Evolutionary conservation across 1,140 invertebrate species (phyloP), one percentile per base, ranked within the genome.

Genomic region (Nasonia vitripennis): DNA sequence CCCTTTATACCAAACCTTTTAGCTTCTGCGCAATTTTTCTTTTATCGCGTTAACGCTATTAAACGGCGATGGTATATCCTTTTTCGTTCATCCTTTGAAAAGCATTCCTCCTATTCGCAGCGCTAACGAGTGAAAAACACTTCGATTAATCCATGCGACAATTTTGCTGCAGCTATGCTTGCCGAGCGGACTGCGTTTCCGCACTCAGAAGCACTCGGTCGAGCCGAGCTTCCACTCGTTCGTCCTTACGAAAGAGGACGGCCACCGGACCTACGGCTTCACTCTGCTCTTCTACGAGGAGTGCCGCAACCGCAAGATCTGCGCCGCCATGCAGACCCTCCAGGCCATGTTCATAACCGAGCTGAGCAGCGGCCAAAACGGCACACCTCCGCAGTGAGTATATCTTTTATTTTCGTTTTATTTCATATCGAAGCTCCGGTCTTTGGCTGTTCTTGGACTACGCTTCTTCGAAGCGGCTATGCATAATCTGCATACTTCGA

Each of bases 201-300:
- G 97, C 80, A 99, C 98, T 6, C 98, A 99, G 92, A 98, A 98
- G 92, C 97, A 99, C 92, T 95, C 96, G 74, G 95, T 98, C 86
- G 96, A 97, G 87, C 97, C 98, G 20, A 95, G 95, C 87, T 99
- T 99, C 94, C 99, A 99, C 93, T 98, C 98, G 75, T 99, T 99
- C 94, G 95, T 99, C 11, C 98, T 99, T 71, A 99, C 99, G 27
- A 95, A 97, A 90, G 98, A 99, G 94, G 98, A 99, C 95, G 99
- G 99, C 73, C 96, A 96, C 86, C 95, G 98, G 88, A 96, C 96
- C 78, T 99, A 98, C 94, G 99, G 99, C 67, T 98, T 98, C 91
- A 98, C 97, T 88, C 95, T 98, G 84, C 96, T 98, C 17, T 99
- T 99, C 93, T 99, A 97, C 94, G 99, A 99, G 94, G 97, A 98